Evolutionary conservation across 2,113 vertebrate genomes (phyloP).

Genomic region (Delphinapterus leucas): DNA sequence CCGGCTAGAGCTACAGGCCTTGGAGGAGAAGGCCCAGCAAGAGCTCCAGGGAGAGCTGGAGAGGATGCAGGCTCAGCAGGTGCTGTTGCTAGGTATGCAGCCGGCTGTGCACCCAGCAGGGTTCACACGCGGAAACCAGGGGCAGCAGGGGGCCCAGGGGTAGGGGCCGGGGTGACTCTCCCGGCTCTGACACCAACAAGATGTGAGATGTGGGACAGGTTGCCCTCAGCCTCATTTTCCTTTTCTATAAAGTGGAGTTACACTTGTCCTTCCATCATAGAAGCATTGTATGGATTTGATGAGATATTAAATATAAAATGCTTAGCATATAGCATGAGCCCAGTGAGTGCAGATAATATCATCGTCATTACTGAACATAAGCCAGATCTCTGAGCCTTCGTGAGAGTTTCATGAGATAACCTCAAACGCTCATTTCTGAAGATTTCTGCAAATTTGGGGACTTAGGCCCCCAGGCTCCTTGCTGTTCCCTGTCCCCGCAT

Average conservation of each 20-base stretch:
- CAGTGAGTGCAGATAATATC: no score
- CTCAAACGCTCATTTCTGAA: background rate
- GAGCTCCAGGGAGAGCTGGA: constrained; percentile 88
- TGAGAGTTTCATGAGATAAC: background rate
- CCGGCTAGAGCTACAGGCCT: constrained; percentile 83
- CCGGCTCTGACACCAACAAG: background rate
- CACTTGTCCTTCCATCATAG: background rate
- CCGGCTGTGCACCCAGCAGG: accelerated
- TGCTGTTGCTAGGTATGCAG: constrained; percentile 87
- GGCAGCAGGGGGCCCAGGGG: background rate
- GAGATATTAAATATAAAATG: background rate
- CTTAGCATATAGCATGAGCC: background rate
- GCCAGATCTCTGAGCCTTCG: background rate
- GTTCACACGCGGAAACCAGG: background rate
- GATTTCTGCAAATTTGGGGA: background rate
- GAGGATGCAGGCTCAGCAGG: constrained; percentile 87
- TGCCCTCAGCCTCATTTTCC: background rate
- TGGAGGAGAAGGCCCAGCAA: constrained; percentile 88
- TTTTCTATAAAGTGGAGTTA: background rate
- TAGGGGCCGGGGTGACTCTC: background rate
- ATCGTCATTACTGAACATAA: background rate
- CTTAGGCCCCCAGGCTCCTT: background rate
- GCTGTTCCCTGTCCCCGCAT: no score
- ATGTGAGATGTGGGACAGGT: background rate
- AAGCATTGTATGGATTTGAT: background rate